Conservation (phyloP, 2,797 vertebrate species). For the Coilia nasus region DNA sequence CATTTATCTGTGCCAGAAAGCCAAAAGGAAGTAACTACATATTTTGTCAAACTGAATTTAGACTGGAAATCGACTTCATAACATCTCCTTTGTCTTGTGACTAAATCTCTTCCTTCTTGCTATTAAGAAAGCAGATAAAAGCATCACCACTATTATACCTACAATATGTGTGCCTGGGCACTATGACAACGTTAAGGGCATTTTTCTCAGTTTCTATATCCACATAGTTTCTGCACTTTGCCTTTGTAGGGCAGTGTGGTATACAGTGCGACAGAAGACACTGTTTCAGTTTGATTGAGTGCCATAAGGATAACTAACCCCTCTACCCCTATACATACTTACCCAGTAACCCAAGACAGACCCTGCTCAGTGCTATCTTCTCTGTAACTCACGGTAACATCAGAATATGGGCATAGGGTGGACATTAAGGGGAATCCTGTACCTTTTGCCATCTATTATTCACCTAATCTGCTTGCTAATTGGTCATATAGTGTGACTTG, state of each 20-base stretch:
- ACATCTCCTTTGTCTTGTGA: too few species aligned
- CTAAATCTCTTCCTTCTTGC: too few species aligned
- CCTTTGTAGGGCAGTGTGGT: background rate
- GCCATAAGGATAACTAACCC: background rate
- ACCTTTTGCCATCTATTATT: background rate
- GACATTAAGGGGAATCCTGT: background rate
- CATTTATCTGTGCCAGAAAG: too few species aligned
- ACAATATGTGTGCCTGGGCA: too few species aligned
- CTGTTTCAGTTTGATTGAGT: background rate
- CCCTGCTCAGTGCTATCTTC: background rate
- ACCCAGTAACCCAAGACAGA: slow-evolving; percentile 2
- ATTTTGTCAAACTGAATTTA: too few species aligned
- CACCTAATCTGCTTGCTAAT: background rate
- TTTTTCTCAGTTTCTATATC: too few species aligned
- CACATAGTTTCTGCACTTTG: too few species aligned
- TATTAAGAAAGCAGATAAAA: too few species aligned
- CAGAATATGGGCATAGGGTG: background rate
- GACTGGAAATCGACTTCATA: too few species aligned
- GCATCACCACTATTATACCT: too few species aligned
- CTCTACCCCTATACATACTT: background rate
- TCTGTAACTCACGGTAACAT: background rate
- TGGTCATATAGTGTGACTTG: background rate
- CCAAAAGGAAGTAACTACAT: too few species aligned
- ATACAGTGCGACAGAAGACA: background rate
- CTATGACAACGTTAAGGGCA: too few species aligned